These are phyloP conservation scores for Ceratina calcarata DNA, from an alignment of 1,140 invertebrate species.

Conservation along the genomic window DNA sequence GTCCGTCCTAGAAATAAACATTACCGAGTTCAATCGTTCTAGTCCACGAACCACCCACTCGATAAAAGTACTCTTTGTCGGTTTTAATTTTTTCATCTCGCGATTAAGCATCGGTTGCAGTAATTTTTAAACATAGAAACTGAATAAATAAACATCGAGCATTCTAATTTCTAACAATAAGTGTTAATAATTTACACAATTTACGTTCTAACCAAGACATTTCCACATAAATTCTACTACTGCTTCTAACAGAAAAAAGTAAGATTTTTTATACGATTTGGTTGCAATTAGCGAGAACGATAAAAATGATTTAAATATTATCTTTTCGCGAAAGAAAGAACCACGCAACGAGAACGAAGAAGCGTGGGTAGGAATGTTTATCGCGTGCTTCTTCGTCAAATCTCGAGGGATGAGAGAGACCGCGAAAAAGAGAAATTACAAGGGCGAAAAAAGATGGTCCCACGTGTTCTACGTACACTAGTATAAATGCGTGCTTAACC, in stretches of 20 bases:
- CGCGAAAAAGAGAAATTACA: constrained; percentile 8
- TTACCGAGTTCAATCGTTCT: too few species aligned
- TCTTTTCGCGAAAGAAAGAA: constrained; percentile 7
- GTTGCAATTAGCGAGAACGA: not conserved
- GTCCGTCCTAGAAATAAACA: constrained; percentile 8
- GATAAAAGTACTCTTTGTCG: not conserved
- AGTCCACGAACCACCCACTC: not conserved
- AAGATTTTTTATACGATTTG: too few species aligned
- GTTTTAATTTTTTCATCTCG: not conserved
- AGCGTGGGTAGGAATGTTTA: constrained; percentile 19
- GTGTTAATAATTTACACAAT: too few species aligned
- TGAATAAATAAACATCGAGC: too few species aligned
- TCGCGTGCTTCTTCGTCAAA: constrained; percentile 15
- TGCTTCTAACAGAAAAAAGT: too few species aligned
- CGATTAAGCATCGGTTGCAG: not conserved
- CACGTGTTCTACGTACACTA: constrained; percentile 12
- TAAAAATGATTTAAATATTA: constrained; percentile 26
- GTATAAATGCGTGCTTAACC: constrained; percentile 33
- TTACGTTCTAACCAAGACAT: too few species aligned
- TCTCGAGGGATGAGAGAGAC: not conserved
- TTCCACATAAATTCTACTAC: too few species aligned
- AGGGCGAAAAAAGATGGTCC: not conserved
- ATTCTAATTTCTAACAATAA: too few species aligned
- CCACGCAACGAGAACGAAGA: not conserved
- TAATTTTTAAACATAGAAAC: too few species aligned